phyloP scores from a whole-genome alignment of 2,797 vertebrate genomes.

The Falco berigora region DNA sequence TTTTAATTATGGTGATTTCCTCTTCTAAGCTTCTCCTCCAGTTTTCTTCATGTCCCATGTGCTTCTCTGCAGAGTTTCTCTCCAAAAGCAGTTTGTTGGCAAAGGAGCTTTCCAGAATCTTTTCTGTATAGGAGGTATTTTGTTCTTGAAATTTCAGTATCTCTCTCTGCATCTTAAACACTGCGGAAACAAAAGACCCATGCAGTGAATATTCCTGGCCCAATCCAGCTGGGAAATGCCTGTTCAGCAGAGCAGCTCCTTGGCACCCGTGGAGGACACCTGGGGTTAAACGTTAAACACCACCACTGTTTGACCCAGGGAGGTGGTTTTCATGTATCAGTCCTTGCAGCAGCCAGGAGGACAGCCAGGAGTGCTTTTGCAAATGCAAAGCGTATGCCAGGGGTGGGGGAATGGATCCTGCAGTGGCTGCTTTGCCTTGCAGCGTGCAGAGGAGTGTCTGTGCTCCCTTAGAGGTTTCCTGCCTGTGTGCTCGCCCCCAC shows the following conservation, averaged over 20 bases:
- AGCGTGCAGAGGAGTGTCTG: rapidly evolving
- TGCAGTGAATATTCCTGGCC: background rate
- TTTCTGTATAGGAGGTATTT: background rate
- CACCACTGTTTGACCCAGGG: background rate
- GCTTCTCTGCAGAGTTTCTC: background rate
- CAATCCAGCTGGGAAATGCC: background rate
- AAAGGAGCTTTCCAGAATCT: background rate
- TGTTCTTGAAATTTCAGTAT: background rate
- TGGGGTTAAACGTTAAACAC: background rate
- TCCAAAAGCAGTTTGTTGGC: background rate
- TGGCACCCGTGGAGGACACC: background rate
- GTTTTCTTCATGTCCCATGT: background rate
- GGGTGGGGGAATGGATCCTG: background rate
- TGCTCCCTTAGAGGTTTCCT: background rate
- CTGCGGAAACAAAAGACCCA: slow-evolving; percentile 35
- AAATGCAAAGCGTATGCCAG: rapidly evolving
- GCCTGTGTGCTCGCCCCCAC: rapidly evolving
- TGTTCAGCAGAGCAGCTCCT: background rate
- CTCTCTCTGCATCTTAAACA: slow-evolving; percentile 24
- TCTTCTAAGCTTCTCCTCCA: slow-evolving; percentile 44
- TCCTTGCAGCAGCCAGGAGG: background rate
- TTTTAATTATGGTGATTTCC: slow-evolving; percentile 42
- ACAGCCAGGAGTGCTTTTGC: background rate
- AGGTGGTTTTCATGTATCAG: background rate
- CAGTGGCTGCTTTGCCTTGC: rapidly evolving